Base-by-base conservation (phyloP, 2,113 vertebrate genomes). In the Eulemur macaco region DNA sequence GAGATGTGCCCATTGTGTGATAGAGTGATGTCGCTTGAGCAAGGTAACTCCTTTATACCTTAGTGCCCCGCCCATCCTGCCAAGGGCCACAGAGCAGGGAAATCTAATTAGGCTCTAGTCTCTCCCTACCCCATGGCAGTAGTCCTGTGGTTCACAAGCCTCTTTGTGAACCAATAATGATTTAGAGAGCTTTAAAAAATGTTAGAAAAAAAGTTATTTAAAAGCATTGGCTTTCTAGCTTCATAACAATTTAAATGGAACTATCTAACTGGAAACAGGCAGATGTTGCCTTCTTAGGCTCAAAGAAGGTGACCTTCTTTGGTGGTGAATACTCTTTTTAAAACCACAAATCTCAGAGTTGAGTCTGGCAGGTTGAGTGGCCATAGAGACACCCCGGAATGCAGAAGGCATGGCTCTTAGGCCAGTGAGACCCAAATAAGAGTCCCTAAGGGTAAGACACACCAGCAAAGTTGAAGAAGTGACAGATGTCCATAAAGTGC, bases 291-390 rank as follows among this genome's bases (percentile, higher is more conserved):
- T 87, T 80, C 50, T 50, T 25, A 23, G 58, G 45, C 34, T n/a
- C 14, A 27, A 42, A 21, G 47, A 4, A 50, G 45, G 34, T 69
- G 71, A 27, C 9, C 80, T 73, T 71, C 42, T 50, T 56, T 54
- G n/a, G 71, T 37, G 64, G n/a, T 10, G 29, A 93, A 34, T 23
- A n/a, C 17, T 69, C 13, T 60, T 77, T 95, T 80, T 34, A 74
- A 95, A 89, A 84, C 63, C 69, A 58, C 69, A 69, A 39, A 89
- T 90, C 34, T 90, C 74, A 60, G 91, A 56, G 68, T 84, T 89
- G 95, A 68, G 74, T 74, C 91, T 86, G 68, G 29, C 31, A 78
- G 27, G 74, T 21, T 34, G 42, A 58, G 50, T 87, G 91, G 69
- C 76, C 31, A 18, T 37, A 15, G 1, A 12, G 34, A 64, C 4